Evolutionary conservation across 2,888 invertebrate species (phyloP).

Genomic region (Campopleginae sp.): DNA sequence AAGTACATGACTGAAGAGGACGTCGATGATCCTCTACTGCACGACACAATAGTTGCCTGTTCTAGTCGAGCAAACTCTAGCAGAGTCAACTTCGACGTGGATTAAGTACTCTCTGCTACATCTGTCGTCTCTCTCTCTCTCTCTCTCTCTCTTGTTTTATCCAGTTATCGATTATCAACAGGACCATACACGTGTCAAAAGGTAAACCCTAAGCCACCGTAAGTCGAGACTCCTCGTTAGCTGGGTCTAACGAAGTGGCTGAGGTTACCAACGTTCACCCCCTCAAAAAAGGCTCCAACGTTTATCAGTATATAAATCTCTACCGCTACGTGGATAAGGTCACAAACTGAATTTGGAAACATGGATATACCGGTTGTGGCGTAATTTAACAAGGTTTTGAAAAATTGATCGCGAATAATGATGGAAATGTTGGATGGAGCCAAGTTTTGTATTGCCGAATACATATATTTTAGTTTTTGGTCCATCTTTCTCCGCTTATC

Average conservation of each 20-base stretch:
- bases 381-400: neutral
- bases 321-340: neutral
- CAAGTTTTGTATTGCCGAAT: neutral
- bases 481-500: slow-evolving; percentile 15
- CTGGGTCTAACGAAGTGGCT: slow-evolving; percentile 44
- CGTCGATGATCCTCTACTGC: slow-evolving; percentile 41
- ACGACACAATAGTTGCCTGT: slow-evolving; percentile 37
- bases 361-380: neutral
- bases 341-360: neutral
- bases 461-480: neutral
- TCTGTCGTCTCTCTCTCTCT: neutral
- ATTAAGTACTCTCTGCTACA: slow-evolving; percentile 56
- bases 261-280: slow-evolving; percentile 23
- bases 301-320: neutral
- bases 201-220: slow-evolving; percentile 40
- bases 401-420: too few species aligned
- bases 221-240: slow-evolving; percentile 43
- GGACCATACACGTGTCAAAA: slow-evolving; percentile 54
- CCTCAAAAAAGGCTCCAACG: neutral
- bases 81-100: slow-evolving; percentile 58
- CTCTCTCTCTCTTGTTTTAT: slow-evolving; percentile 21
- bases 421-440: neutral
- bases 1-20: slow-evolving; percentile 39
- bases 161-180: slow-evolving; percentile 55
- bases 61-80: slow-evolving; percentile 54